Evolutionary conservation across 2,113 vertebrate species (phyloP).

Genomic region (Nothocercus julius): DNA sequence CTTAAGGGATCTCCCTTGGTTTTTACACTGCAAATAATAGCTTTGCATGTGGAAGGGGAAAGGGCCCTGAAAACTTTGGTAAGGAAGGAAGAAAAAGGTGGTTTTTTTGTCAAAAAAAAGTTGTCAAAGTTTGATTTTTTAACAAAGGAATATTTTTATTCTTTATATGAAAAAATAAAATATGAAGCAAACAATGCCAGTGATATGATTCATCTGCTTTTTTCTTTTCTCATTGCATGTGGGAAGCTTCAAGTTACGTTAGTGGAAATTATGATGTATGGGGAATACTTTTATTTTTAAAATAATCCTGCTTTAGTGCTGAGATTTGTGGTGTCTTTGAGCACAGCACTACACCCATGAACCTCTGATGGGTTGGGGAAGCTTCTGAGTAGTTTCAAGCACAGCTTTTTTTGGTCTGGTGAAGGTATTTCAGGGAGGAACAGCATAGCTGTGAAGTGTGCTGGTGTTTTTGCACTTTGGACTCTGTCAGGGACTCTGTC

Average conservation of each 20-base stretch:
- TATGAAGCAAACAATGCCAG: background rate
- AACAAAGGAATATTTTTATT: background rate
- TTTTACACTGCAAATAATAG: background rate
- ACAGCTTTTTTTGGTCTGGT: background rate
- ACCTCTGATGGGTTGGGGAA: background rate
- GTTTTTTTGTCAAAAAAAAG: too few relatives aligned
- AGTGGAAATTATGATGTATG: conserved; percentile 2
- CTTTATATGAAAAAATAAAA: conserved; percentile 24
- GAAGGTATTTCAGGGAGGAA: background rate
- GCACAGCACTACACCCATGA: background rate
- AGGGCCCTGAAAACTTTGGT: background rate
- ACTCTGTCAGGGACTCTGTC: background rate
- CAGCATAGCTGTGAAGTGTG: background rate
- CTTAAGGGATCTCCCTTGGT: background rate
- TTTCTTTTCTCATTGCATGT: background rate
- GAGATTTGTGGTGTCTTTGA: background rate
- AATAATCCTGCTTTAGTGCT: background rate
- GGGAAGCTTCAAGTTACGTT: background rate
- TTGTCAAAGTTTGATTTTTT: too few relatives aligned
- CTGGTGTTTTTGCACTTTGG: background rate
- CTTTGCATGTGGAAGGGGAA: background rate
- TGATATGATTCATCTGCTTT: conserved; percentile 19
- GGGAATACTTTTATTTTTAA: background rate
- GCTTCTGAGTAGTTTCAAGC: background rate
- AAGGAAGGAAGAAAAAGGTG: background rate